These are phyloP conservation scores for Mixornis gularis DNA, from an alignment of 2,113 vertebrate species.

Conservation along the genomic window DNA sequence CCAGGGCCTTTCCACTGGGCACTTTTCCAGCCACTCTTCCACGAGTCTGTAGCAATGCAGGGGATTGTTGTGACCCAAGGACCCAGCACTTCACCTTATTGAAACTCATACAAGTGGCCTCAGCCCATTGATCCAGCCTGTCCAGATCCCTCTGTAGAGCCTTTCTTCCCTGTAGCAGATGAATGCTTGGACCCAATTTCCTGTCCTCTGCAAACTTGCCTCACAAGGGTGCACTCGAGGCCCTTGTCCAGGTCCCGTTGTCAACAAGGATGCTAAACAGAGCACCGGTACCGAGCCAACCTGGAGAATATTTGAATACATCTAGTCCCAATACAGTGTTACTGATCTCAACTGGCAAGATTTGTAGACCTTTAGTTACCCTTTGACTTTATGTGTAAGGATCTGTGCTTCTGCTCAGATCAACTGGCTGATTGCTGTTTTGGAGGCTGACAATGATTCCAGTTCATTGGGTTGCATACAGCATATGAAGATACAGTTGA, in stretches of 20 bases:
- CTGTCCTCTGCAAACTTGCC: neutral
- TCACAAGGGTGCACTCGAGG: rapidly evolving
- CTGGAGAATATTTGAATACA: neutral
- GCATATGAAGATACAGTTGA: neutral
- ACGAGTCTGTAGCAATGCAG: neutral
- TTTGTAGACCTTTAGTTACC: neutral
- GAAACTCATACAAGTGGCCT: neutral
- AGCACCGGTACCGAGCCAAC: rapidly evolving
- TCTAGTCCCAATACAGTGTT: neutral
- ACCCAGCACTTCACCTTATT: neutral
- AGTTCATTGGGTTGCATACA: neutral
- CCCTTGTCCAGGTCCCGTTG: rapidly evolving
- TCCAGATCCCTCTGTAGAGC: neutral
- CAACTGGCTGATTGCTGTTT: neutral
- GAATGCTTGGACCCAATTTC: rapidly evolving
- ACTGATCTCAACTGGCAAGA: neutral
- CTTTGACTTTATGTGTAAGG: neutral
- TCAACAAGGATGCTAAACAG: neutral
- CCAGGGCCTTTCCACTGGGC: neutral
- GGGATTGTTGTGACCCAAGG: neutral
- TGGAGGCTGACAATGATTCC: neutral
- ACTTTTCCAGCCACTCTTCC: neutral
- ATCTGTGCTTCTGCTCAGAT: neutral
- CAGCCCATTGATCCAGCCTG: neutral
- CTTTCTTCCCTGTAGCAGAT: neutral